A percentile compares a stretch with the other conserved stretches of the same genome.
Conservation (phyloP, 1,140 invertebrate species). For the Macrocentrus cingulum region DNA sequence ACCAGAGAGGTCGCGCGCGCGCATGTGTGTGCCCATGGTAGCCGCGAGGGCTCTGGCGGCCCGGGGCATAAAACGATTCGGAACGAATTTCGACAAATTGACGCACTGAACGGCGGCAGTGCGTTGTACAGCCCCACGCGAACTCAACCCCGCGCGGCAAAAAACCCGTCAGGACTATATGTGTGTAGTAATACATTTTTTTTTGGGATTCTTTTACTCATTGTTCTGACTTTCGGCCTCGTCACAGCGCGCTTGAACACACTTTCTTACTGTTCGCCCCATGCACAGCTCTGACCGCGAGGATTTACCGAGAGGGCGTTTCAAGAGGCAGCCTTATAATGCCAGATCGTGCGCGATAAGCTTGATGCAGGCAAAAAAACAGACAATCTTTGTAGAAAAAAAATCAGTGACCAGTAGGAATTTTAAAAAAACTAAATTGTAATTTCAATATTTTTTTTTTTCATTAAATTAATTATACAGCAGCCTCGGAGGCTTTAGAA, state of each 20-base stretch:
- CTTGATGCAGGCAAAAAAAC: not conserved
- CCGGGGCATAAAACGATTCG: conserved; percentile 58
- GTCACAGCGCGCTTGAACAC: too few species aligned
- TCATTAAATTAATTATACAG: too few species aligned
- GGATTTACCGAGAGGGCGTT: conserved; percentile 13
- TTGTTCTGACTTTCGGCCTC: too few species aligned
- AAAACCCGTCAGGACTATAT: not conserved
- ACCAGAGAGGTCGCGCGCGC: not conserved
- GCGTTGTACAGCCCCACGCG: conserved; percentile 3
- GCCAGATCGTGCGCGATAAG: conserved; percentile 19
- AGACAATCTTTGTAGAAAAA: not conserved
- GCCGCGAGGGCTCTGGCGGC: conserved; percentile 44
- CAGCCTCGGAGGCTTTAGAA: too few species aligned
- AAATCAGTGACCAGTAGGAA: too few species aligned
- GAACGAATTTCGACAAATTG: conserved; percentile 61
- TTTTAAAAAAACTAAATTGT: too few species aligned
- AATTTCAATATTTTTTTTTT: too few species aligned
- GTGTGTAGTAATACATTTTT: too few species aligned
- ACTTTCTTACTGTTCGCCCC: too few species aligned
- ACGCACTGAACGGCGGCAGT: conserved; percentile 35
- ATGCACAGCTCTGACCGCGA: not conserved
- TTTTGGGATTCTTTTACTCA: too few species aligned
- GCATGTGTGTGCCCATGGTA: conserved; percentile 52
- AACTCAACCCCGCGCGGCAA: not conserved
- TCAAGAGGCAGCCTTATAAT: conserved; percentile 11